These are phyloP conservation scores for Dichetophora obliterata DNA, from an alignment of 2,888 invertebrate species.

Conservation along the genomic window DNA sequence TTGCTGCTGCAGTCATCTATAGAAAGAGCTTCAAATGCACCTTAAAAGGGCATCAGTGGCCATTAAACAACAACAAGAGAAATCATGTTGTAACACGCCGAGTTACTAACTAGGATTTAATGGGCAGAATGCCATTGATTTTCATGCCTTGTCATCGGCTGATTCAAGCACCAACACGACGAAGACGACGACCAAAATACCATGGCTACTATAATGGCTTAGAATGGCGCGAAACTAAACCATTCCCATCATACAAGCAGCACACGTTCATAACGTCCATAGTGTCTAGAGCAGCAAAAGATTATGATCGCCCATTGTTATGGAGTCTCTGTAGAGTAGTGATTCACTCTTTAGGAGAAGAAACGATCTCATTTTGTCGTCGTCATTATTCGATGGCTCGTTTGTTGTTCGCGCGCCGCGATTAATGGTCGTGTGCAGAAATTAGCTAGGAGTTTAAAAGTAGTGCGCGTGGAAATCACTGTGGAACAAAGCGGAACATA, in stretches of 20 bases:
- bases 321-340: slow-evolving; percentile 5
- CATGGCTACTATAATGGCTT: neutral
- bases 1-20: neutral
- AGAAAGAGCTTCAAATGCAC: neutral
- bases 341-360: slow-evolving; percentile 1
- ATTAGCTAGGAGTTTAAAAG: slow-evolving; percentile 26
- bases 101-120: slow-evolving; percentile 45
- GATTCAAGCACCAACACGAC: neutral
- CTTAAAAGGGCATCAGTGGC: slow-evolving; percentile 37
- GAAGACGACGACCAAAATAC: neutral
- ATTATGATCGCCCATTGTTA: slow-evolving; percentile 34
- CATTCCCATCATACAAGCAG: too few species aligned
- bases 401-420: slow-evolving; percentile 1
- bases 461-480: neutral
- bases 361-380: neutral
- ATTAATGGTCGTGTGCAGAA: slow-evolving; percentile 39
- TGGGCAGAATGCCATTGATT: slow-evolving; percentile 41
- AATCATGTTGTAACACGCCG: slow-evolving; percentile 43
- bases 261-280: neutral
- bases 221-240: neutral
- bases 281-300: neutral
- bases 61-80: slow-evolving; percentile 30
- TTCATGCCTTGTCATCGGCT: slow-evolving; percentile 45
- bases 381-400: neutral
- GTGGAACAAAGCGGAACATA: too few species aligned